A percentile compares a stretch with the other conserved stretches of the same genome.
These are phyloP conservation scores for Drosophila yakuba DNA, from an alignment of 1,140 invertebrate genomes.

Conservation along the genomic window DNA sequence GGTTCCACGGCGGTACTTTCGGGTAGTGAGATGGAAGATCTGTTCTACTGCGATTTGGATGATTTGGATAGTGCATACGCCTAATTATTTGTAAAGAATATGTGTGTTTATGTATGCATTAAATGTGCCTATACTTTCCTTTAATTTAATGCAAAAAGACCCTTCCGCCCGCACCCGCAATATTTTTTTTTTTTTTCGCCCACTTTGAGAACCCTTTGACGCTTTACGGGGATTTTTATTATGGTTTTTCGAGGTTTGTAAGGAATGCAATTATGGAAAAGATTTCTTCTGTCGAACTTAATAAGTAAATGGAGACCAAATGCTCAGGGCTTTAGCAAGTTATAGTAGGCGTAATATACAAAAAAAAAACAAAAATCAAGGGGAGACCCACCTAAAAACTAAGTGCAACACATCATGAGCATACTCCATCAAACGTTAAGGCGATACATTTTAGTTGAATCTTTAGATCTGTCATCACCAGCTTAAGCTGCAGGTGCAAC, in stretches of 20 bases:
- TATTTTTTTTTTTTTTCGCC: slow-evolving; percentile 18
- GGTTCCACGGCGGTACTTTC: neutral
- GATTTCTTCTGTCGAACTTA: slow-evolving; percentile 76
- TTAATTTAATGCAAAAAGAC: slow-evolving; percentile 30
- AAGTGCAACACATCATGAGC: slow-evolving; percentile 79
- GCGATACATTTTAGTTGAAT: slow-evolving; percentile 55
- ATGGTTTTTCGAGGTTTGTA: slow-evolving; percentile 37
- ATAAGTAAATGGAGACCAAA: slow-evolving; percentile 83
- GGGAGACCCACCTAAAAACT: slow-evolving; percentile 64
- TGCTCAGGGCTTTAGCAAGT: slow-evolving; percentile 83
- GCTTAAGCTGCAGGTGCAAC: slow-evolving; percentile 7
- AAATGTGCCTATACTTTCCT: slow-evolving; percentile 72
- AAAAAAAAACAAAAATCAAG: slow-evolving; percentile 51
- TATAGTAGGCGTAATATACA: slow-evolving; percentile 69
- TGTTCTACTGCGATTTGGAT: slow-evolving; percentile 50
- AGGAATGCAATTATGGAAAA: slow-evolving; percentile 24
- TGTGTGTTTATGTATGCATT: slow-evolving; percentile 68
- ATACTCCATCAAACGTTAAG: slow-evolving; percentile 72
- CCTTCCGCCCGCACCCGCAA: slow-evolving; percentile 8
- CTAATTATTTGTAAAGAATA: slow-evolving; percentile 48
- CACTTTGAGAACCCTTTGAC: slow-evolving; percentile 41
- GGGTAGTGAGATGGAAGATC: slow-evolving; percentile 29
- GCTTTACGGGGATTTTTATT: slow-evolving; percentile 67
- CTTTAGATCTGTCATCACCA: slow-evolving; percentile 43
- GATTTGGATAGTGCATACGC: slow-evolving; percentile 53